Evolutionary conservation across 2,888 invertebrate species (phyloP).

Genomic region (Eupelmus urozonus): DNA sequence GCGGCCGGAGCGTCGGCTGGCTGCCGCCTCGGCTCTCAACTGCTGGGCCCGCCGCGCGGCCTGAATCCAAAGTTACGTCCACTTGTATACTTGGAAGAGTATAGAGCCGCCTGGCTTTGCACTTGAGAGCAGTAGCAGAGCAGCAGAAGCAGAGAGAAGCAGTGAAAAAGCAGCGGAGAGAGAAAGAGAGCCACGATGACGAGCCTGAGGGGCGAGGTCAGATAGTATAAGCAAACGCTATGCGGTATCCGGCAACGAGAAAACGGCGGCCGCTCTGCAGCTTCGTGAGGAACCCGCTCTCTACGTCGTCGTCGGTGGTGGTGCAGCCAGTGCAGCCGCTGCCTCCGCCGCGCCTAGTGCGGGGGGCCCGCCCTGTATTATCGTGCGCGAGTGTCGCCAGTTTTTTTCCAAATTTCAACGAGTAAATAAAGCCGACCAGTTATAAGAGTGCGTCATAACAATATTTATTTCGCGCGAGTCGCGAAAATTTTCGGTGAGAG

Average conservation of each 20-base stretch:
- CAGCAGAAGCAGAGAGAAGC: neutral
- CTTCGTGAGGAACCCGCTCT: conserved; percentile 43
- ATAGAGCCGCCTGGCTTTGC: too few species aligned
- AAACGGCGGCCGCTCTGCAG: conserved; percentile 55
- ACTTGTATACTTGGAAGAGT: too few species aligned
- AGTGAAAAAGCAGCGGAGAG: neutral
- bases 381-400: conserved; percentile 52
- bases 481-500: conserved; percentile 6
- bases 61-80: neutral
- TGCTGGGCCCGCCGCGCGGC: conserved; percentile 18
- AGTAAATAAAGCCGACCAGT: neutral
- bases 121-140: neutral
- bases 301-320: conserved; percentile 54
- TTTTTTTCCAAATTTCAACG: conserved; percentile 1
- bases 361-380: neutral
- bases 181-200: conserved; percentile 7
- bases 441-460: neutral
- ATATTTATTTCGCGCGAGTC: neutral
- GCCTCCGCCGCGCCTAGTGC: conserved; percentile 32
- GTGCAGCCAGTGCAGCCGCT: conserved; percentile 35
- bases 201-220: conserved; percentile 47
- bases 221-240: conserved; percentile 50
- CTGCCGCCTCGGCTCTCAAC: conserved; percentile 5
- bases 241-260: conserved; percentile 53
- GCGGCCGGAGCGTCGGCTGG: conserved; percentile 28